Evolutionary conservation across 2,113 vertebrate species (phyloP).

Genomic region (Paralichthys olivaceus): DNA sequence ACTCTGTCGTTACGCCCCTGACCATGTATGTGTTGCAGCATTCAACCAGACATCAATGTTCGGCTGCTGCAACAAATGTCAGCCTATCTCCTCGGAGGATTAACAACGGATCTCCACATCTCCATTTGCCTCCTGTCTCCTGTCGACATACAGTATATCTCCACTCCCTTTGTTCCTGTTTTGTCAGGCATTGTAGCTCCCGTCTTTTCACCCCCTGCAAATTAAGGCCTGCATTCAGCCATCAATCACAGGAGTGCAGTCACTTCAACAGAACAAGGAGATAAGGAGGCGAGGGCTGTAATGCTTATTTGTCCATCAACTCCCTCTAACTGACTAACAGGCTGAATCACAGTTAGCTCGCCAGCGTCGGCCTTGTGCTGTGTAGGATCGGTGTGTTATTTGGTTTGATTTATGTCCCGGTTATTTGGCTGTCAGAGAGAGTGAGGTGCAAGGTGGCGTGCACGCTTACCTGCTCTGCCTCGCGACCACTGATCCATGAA

Average conservation of each 20-base stretch:
- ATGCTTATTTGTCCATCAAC: constrained; percentile 65
- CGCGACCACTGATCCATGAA: constrained; percentile 52
- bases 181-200: constrained; percentile 58
- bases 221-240: constrained; percentile 66
- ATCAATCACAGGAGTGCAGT: constrained; percentile 63
- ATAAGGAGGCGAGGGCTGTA: constrained; percentile 57
- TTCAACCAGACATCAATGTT: constrained; percentile 30
- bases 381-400: constrained; percentile 18
- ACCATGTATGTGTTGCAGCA: background rate
- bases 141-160: constrained; percentile 28
- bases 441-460: constrained; percentile 16
- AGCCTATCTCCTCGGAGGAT: constrained; percentile 37
- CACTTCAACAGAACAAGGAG: constrained; percentile 40
- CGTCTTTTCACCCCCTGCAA: constrained; percentile 66
- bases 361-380: background rate
- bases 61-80: constrained; percentile 43
- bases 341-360: constrained; percentile 48
- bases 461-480: constrained; percentile 40
- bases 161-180: constrained; percentile 52
- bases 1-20: background rate
- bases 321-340: constrained; percentile 47
- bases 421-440: constrained; percentile 43
- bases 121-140: constrained; percentile 41
- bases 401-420: constrained; percentile 37
- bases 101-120: constrained; percentile 61